A percentile compares a stretch with the other conserved stretches of the same genome.
phyloP scores from a whole-genome alignment of 1,140 invertebrate species.

The Metaphire vulgaris region DNA sequence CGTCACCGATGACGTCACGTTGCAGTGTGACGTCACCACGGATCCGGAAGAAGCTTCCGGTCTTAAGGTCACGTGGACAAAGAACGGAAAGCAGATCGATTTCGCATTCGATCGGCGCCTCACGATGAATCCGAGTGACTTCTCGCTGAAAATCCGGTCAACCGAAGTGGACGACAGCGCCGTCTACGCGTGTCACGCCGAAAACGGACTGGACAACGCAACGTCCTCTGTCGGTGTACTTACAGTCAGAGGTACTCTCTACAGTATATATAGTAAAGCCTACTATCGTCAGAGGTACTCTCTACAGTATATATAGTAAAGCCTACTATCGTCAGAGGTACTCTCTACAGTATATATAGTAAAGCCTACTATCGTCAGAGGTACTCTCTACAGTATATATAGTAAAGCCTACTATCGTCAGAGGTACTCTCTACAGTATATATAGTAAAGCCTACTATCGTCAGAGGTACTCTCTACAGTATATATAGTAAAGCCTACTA shows the following conservation, averaged over 20 bases:
- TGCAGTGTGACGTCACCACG: conserved; percentile 33
- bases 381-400: too few species aligned
- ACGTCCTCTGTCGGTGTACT: conserved; percentile 76
- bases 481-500: too few species aligned
- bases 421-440: too few species aligned
- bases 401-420: too few species aligned
- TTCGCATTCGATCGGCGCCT: conserved; percentile 58
- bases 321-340: too few species aligned
- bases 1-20: conserved; percentile 24
- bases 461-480: too few species aligned
- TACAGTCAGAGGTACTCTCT: conserved; percentile 68
- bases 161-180: conserved; percentile 89
- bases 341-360: too few species aligned
- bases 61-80: conserved; percentile 78
- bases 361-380: too few species aligned
- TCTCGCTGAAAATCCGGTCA: conserved; percentile 85
- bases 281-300: too few species aligned
- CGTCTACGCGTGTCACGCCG: conserved; percentile 89
- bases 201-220: conserved; percentile 77
- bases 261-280: too few species aligned
- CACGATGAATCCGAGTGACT: conserved; percentile 57
- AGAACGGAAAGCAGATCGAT: conserved; percentile 75
- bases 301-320: too few species aligned
- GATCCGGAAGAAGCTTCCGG: conserved; percentile 28
- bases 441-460: too few species aligned